Evolutionary conservation across 92 coral and sea anemone species (phyloP).

Genomic region (Parazoanthus atlanticus): DNA sequence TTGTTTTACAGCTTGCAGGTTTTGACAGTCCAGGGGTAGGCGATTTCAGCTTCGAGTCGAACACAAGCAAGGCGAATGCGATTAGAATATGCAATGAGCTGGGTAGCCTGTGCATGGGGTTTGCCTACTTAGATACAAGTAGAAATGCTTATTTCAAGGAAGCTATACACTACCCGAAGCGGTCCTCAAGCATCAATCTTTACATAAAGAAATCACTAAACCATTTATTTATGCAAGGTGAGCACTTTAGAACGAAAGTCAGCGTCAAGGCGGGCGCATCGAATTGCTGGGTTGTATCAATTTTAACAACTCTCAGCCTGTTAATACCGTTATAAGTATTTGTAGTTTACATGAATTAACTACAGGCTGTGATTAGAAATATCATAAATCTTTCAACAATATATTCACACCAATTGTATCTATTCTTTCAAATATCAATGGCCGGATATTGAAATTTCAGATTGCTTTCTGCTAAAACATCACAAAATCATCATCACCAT

Average conservation of each 20-base stretch:
- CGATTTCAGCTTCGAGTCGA: neutral
- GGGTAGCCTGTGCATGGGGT: neutral
- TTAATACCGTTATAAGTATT: too few relatives aligned
- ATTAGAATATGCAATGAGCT: neutral
- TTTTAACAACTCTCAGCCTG: too few relatives aligned
- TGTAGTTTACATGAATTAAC: too few relatives aligned
- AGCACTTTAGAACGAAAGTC: neutral
- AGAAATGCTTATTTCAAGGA: neutral
- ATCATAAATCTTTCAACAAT: too few relatives aligned
- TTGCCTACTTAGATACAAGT: neutral
- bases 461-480: too few relatives aligned
- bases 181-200: neutral
- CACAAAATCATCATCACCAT: too few relatives aligned
- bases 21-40: neutral
- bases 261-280: too few relatives aligned
- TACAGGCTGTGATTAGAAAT: too few relatives aligned
- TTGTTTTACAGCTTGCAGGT: neutral
- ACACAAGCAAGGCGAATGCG: neutral
- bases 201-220: slow-evolving; percentile 8
- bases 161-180: neutral
- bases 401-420: too few relatives aligned
- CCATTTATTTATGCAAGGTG: neutral
- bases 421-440: too few relatives aligned
- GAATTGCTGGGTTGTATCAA: too few relatives aligned
- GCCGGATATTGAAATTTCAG: too few relatives aligned